These are phyloP conservation scores for Chelon auratus DNA, from an alignment of 2,797 vertebrate species.

Conservation along the genomic window DNA sequence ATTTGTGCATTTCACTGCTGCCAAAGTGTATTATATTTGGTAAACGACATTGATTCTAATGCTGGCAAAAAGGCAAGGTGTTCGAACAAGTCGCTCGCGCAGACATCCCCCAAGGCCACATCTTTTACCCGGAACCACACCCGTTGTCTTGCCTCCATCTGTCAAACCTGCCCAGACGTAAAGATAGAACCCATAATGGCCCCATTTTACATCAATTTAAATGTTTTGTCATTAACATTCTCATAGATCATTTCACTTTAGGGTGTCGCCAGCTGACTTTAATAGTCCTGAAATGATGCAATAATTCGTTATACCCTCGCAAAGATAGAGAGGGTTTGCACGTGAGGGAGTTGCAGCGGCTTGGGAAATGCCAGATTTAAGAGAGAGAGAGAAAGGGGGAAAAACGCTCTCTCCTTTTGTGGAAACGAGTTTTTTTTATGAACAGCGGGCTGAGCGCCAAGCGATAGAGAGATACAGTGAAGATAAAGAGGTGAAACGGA, in stretches of 20 bases:
- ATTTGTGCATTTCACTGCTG: neutral
- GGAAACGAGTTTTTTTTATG: neutral
- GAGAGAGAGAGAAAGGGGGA: neutral
- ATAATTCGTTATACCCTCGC: neutral
- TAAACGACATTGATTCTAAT: neutral
- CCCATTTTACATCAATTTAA: conserved; percentile 26
- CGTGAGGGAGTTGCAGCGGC: neutral
- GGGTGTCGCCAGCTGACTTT: conserved; percentile 16
- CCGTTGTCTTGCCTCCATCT: conserved; percentile 12
- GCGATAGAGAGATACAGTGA: neutral
- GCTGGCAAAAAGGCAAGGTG: neutral
- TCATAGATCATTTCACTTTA: conserved; percentile 17
- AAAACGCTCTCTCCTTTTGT: neutral
- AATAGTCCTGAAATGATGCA: conserved; percentile 15
- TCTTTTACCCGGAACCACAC: conserved; percentile 31
- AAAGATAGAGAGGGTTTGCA: neutral
- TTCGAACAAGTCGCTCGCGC: conserved; percentile 47
- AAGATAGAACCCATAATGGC: conserved; percentile 1
- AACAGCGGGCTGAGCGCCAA: conserved; percentile 20
- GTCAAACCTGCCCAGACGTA: conserved; percentile 46
- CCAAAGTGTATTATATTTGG: neutral
- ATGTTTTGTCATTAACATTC: conserved; percentile 21
- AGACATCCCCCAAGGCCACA: conserved; percentile 20
- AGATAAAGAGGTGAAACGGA: conserved; percentile 33
- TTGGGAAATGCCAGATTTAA: conserved; percentile 17